phyloP scores from a whole-genome alignment of 1,140 invertebrate species.

The Bombus balteatus region DNA sequence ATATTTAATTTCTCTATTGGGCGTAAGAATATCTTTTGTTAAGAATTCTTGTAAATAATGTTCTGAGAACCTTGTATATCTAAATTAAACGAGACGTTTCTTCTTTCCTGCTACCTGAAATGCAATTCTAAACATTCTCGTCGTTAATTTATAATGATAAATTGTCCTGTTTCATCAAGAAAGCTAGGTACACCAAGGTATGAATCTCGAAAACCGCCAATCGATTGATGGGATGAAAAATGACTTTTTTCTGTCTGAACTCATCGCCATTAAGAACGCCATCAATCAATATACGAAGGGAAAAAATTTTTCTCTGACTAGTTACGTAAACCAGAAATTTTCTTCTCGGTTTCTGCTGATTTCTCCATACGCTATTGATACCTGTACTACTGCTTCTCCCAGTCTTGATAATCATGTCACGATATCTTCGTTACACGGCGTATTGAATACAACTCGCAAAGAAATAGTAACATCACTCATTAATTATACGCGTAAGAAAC shows the following conservation, averaged over 20 bases:
- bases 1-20: background rate
- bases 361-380: background rate
- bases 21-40: background rate
- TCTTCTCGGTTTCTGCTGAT: background rate
- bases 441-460: background rate
- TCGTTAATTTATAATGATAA: background rate
- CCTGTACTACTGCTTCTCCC: too few relatives aligned
- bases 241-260: background rate
- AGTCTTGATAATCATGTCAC: background rate
- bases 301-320: background rate
- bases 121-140: background rate
- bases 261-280: slow-evolving; percentile 7
- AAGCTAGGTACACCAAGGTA: background rate
- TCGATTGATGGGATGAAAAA: slow-evolving; percentile 18
- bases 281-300: slow-evolving; percentile 12
- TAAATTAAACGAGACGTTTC: background rate
- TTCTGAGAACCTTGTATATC: background rate
- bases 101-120: background rate
- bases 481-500: background rate
- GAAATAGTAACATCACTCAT: background rate
- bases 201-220: background rate
- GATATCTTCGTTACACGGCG: background rate
- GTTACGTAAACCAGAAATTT: slow-evolving; percentile 19
- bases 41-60: background rate
- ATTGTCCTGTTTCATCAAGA: background rate